These are phyloP conservation scores for Xenops minutus DNA, from an alignment of 2,797 vertebrate genomes.

Conservation along the genomic window DNA sequence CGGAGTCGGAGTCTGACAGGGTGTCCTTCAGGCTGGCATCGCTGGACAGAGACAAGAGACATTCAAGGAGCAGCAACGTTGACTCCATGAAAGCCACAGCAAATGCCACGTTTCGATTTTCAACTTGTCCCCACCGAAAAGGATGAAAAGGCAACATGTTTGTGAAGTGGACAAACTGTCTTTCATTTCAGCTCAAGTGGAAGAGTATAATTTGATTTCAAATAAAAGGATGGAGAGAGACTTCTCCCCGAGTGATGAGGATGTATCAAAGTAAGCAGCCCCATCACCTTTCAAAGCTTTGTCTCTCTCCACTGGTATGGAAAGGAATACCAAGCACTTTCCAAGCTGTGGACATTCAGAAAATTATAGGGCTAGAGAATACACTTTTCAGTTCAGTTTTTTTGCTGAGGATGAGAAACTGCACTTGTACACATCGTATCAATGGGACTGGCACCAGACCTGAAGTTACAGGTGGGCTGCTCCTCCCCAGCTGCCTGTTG, in stretches of 20 bases:
- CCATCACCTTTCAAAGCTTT: neutral
- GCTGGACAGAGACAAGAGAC: constrained; percentile 63
- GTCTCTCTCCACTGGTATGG: neutral
- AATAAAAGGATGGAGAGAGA: neutral
- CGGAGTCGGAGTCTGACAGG: constrained; percentile 88
- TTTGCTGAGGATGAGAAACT: neutral
- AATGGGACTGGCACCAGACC: neutral
- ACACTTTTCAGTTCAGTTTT: neutral
- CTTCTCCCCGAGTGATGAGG: neutral
- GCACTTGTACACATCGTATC: neutral
- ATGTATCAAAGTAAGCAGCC: neutral
- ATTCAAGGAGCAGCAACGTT: fast-evolving
- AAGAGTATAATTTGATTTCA: neutral
- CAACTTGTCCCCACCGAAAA: neutral
- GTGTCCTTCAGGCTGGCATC: constrained; percentile 89
- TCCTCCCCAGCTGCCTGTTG: neutral
- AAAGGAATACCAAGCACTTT: neutral
- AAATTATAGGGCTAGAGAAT: neutral
- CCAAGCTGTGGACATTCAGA: neutral
- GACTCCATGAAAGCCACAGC: fast-evolving
- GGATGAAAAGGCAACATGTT: fast-evolving
- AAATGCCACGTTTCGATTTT: neutral
- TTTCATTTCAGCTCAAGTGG: neutral
- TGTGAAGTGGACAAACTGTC: neutral
- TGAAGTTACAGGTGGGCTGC: neutral